Conservation (phyloP, 2,113 vertebrate species). For the Desmodus rotundus region DNA sequence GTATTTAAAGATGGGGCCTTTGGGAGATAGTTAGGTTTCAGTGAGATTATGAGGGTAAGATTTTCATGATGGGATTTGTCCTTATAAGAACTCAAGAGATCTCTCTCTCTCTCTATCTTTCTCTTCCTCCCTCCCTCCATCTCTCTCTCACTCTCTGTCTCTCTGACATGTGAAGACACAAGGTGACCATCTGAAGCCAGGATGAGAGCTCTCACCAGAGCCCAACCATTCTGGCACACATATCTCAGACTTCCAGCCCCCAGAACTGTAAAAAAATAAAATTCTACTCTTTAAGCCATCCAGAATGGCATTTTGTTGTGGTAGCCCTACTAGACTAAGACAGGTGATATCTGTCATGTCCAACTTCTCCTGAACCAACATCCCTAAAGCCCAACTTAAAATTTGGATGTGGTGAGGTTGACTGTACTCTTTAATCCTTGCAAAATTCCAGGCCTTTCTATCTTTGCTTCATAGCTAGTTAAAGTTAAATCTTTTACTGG, state of each 20-base stretch:
- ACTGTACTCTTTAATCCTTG: not conserved
- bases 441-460: not conserved
- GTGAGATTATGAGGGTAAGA: not conserved
- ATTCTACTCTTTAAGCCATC: not conserved
- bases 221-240: not conserved
- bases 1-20: not conserved
- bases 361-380: not conserved
- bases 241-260: not conserved
- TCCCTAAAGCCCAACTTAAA: not conserved
- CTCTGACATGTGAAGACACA: not conserved
- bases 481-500: constrained; percentile 2
- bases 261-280: not conserved
- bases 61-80: not conserved
- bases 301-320: not conserved
- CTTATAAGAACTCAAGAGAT: not conserved
- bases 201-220: not conserved
- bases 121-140: not conserved
- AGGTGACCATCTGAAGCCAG: not conserved
- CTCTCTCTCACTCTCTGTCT: not conserved
- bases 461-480: not conserved
- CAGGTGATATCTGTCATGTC: not conserved
- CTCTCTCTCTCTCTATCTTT: not conserved
- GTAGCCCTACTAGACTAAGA: not conserved
- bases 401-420: not conserved
- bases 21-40: not conserved